Percentiles rank a stretch among this genome's conserved stretches.
phyloP scores from a whole-genome alignment of 2,888 invertebrate species.

The Caenorhabditis sinica region DNA sequence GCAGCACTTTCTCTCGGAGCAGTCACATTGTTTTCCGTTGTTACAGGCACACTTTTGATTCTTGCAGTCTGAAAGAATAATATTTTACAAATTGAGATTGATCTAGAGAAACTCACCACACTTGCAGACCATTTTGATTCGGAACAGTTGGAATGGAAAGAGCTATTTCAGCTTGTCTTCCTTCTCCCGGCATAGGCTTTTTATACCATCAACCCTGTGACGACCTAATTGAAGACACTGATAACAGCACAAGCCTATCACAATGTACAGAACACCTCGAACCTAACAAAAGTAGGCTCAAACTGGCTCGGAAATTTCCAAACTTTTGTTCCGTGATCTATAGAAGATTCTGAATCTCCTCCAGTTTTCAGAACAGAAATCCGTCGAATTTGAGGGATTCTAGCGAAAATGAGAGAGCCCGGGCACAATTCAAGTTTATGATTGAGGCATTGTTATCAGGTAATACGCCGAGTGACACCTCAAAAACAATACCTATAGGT shows the following conservation, averaged over 20 bases:
- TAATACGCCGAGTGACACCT: neutral
- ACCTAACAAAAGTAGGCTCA: neutral
- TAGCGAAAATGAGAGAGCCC: neutral
- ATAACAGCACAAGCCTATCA: constrained; percentile 54
- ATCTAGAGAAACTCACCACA: constrained; percentile 42
- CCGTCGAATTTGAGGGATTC: neutral
- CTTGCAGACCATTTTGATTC: constrained; percentile 57
- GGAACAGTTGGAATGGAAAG: neutral
- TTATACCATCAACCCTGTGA: neutral
- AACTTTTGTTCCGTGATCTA: neutral
- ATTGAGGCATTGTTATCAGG: constrained; percentile 47
- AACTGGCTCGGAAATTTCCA: neutral
- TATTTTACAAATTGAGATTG: neutral
- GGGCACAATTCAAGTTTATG: constrained; percentile 54
- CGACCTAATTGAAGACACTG: neutral
- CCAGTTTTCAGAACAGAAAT: constrained; percentile 8
- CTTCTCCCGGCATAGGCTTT: neutral
- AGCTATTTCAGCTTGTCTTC: neutral
- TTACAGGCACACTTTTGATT: constrained; percentile 55
- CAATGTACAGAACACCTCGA: constrained; percentile 42
- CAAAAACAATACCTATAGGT: neutral
- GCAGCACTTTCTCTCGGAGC: constrained; percentile 54
- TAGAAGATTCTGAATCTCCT: neutral
- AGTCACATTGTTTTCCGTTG: constrained; percentile 48
- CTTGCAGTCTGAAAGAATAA: constrained; percentile 54